Base-by-base conservation (phyloP, 1,140 invertebrate species). In the Steinernema feltiae region DNA sequence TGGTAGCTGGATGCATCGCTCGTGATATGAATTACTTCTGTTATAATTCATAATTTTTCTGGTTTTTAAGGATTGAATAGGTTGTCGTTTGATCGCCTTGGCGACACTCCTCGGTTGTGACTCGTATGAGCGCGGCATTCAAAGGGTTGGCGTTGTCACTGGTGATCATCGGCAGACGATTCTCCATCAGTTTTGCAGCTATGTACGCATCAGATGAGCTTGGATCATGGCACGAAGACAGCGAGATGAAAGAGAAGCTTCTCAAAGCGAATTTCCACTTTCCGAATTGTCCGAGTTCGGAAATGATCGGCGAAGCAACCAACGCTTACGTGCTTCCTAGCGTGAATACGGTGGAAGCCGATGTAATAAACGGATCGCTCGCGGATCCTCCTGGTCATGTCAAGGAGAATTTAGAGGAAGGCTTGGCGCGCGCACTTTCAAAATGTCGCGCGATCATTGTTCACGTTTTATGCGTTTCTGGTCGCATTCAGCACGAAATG, bases 101-200 rank as follows among this genome's bases (percentile, higher is more conserved):
- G 78, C 76, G 21, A 74, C 78, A 1, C 73, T 79, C 0, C 48
- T 79, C 0, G 78, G 78, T 21, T 79, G 78, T 70, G 76, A 79
- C 35, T 75, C 74, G 29, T 74, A 70, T 21, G 72, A 76, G 30
- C 69, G 48, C 18, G 76, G 76, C 12, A 69, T 79, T 1, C 63
- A 75, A 32, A 30, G 48, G 3, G 48, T 79, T 17, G 78, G 78
- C 1, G 72, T 78, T 0, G 72, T 79, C 29, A 75, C 78, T 0
- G 78, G 71, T 0, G 72, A 76, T 17, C 78, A 79, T 73, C 78
- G 76, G 24, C 48, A 70, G 18, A 69, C 74, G 15, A 72, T 79
- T 53, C 53, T 79, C 7, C 76, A 79, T 48, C 31, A 76, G 32
- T 79, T 79, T 63, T 31, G 27, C 63, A 77, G 46, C 48, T n/a